Base-by-base conservation (phyloP, 2,797 vertebrate species). In the Aplochiton taeniatus region DNA sequence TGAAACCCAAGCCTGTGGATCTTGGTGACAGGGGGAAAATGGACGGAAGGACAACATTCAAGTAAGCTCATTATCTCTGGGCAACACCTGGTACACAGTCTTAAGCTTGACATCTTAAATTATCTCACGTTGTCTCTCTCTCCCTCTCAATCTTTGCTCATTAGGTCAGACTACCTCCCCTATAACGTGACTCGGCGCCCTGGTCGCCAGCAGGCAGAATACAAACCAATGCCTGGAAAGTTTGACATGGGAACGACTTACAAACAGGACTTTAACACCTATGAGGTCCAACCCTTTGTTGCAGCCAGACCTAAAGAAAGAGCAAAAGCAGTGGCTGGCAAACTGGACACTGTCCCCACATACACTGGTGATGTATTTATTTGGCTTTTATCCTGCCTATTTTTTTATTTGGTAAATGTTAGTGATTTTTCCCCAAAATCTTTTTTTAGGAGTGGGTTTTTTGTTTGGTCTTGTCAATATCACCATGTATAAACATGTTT, bases 171-270 rank as follows among this genome's bases (percentile, higher is more conserved):
- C 85, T 95, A 91, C 70, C 59, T 91, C 67, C 92, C 93, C 0
- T 88, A 94, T 44, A 83, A 90, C 57, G 74, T 92, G 52, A 71
- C 76, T 59, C 76, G 65, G 1, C 88, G 77, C 16, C 89, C 85
- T 57, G 69, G 67, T 51, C 88, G 47, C 5, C 62, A 58, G 9
- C 90, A 85, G n/a, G 82, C 77, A 55, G 88, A 90, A 65, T 86
- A 92, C 19, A 89, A 89, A 74, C 93, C 91, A 5, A 85, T 73
- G 8, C 56, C 47, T 0, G 93, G 90, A 64, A 61, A 85, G 17
- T 92, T 92, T 18, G 93, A 95, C 45, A 80, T 93, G 56, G 88
- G 72, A 55, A 95, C 93, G 1, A 92, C 93, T 4, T 95, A 96
- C 76, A 91, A 76, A 53, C 87, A 18, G 72, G 90, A 94, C 82